Base-by-base conservation (phyloP, 2,113 vertebrate genomes). In the Willisornis vidua region DNA sequence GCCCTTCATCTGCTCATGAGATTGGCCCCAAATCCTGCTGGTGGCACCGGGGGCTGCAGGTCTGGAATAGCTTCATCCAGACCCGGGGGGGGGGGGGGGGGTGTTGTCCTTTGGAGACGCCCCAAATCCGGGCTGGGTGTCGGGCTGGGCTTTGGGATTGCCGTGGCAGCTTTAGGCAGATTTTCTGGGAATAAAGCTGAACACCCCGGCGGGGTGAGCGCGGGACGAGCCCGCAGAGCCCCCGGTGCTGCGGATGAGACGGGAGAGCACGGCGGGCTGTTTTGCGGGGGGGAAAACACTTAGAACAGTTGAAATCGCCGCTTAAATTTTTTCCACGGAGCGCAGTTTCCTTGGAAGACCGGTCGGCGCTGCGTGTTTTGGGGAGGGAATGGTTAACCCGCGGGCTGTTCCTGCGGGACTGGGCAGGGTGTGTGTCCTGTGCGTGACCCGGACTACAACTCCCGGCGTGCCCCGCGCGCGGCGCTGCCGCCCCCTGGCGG, bases 401-500 rank as follows among this genome's bases (percentile, higher is more conserved):
- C 28, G 58, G 6, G 2, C 12, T 15, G 25, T 3, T 20, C 5
- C 26, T 0, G 48, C 66, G 0, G 52, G 35, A 25, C 54, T 29
- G 52, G 57, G 13, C 8, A 20, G 55, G 33, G 13, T 22, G 48
- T 1, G 66, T 1, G 51, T 24, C 29, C 65, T 2, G 55, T 0
- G 48, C 5, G 74, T 62, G 39, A 63, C 63, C 58, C 8, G 76
- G 48, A 94, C 96, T 93, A 14, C 95, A 61, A 6, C 63, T 93
- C 92, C 92, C 96, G 57, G 49, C 75, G 39, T 35, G 39, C 72
- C 11, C 31, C 72, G 71, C 70, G 74, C 48, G 10, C 31, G 41
- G 37, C 46, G 7, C 18, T 54, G 63, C 66, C 95, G 91, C 96
- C 95, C 67, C 45, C 97, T 83, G 61, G 87, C 89, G 95, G 92